Conservation (phyloP, 2,113 vertebrate species). For the Hippolais icterina region DNA sequence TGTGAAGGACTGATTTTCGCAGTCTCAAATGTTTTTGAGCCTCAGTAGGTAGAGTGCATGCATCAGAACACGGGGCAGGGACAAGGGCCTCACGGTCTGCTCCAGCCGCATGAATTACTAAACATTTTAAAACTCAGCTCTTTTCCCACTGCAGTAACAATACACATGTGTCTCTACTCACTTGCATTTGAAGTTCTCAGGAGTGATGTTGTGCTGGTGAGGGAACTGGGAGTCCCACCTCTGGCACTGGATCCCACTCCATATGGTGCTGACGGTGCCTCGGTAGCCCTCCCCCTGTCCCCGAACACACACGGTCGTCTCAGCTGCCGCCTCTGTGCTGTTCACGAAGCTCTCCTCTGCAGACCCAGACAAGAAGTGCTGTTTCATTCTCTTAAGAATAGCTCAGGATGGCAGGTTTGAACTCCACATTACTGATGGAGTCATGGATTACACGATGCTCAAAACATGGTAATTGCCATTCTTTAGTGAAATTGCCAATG, state of each 20-base stretch:
- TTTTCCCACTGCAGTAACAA: background rate
- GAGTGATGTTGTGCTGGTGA: constrained; percentile 88
- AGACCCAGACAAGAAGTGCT: background rate
- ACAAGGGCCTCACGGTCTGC: background rate
- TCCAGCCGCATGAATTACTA: background rate
- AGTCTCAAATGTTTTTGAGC: background rate
- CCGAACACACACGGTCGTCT: constrained; percentile 81
- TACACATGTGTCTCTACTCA: constrained; percentile 71
- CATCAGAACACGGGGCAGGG: background rate
- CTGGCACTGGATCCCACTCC: constrained; percentile 88
- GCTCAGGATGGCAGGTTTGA: background rate
- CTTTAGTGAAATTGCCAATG: background rate
- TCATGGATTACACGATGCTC: background rate
- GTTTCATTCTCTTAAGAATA: background rate
- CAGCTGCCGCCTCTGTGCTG: constrained; percentile 67
- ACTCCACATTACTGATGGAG: background rate
- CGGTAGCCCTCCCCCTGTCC: constrained; percentile 88
- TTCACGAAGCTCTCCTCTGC: constrained; percentile 64
- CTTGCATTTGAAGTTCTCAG: constrained; percentile 95
- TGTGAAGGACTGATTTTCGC: background rate
- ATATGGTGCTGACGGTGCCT: constrained; percentile 80
- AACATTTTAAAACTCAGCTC: background rate
- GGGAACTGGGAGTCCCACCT: constrained; percentile 93
- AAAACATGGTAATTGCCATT: background rate
- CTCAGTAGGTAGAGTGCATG: background rate